Base-by-base conservation (phyloP, 2,113 vertebrate genomes). In the Phasianus colchicus region DNA sequence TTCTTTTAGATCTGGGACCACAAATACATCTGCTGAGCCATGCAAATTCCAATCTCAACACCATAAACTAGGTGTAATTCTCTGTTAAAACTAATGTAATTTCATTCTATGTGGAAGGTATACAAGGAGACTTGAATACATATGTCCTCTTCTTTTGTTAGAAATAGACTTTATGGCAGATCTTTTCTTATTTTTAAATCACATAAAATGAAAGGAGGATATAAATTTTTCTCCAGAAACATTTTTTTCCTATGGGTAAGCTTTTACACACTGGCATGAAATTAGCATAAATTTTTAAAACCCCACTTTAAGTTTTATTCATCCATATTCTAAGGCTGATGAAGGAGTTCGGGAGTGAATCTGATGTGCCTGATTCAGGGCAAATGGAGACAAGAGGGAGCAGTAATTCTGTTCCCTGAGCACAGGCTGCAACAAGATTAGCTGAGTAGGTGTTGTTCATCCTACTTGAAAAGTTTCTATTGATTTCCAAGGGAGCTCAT, bases 401-500 rank as follows among this genome's bases (percentile, higher is more conserved):
- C 22, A 77, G 34, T 29, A 82, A 12, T 38, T 89, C 36, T 54
- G 18, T 63, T 86, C 61, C 40, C 57, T 34, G n/a, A 43, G 20
- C 4, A 43, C n/a, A 86, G 61, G 66, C 65, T 89, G 69, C 90
- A 76, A 65, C 58, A 58, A 90, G 54, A 94, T 94, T 69, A 63
- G 18, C 40, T 34, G 45, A 63, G 48, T 76, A 69, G 88, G 40
- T 86, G 58, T 70, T 76, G 70, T 63, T 58, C 13, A 6, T 63
- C 20, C 27, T 21, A 29, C 64, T 82, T 47, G 25, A 66, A 90
- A 92, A 94, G 48, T 72, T 89, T 54, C 54, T 78, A 5, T 76
- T 92, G 73, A 82, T 95, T 92, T 78, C 70, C 72, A 47, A 88
- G 40, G 45, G 83, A 81, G 47, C 16, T 76, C 88, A 36, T 42